Base-by-base conservation (phyloP, 2,797 vertebrate genomes). In the Pantherophis vulpinus region DNA sequence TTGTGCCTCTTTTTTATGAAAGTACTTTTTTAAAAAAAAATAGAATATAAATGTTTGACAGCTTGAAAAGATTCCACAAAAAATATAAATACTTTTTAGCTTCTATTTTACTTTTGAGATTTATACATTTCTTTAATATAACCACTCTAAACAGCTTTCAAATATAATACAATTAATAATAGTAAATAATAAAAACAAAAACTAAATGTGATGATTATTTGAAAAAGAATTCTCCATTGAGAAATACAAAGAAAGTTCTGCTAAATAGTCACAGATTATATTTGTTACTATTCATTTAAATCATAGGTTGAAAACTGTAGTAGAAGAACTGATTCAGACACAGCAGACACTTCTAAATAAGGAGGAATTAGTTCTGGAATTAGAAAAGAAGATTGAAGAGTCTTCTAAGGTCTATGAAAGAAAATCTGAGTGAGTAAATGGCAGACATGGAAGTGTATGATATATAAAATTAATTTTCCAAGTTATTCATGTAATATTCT, bases 321-420 rank as follows among this genome's bases (percentile, higher is more conserved):
- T 98, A 23, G 99, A 99, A 94, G 99, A 99, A 93, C 97, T 99
- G 86, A 92, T 97, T 29, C 97, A 98, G 95, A 99, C 98, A 70
- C 98, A 99, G 96, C 98, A 99, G 97, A 98, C 98, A 61, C 98
- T 99, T 91, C 91, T 97, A 95, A 98, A 97, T 70, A 99, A 99
- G 97, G 99, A 99, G 63, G 98, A 98, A 0, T 96, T 99, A 87
- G 98, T 98, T 1, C 93, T 98, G 29, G 98, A 99, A 91, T 96
- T 99, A 58, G 98, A 99, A 94, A 97, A 97, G 92, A 99, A 98
- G 96, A 98, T 99, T 92, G 98, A 99, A 95, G 97, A 99, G 96
- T 98, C 98, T 86, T 97, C 98, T 92, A 98, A 97, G 97, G 97
- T 95, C 25, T 98, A 13, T 97, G 98, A 98, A 96, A 99, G 98